These are phyloP conservation scores for Brachymystax lenok DNA, from an alignment of 2,797 vertebrate species.

Conservation along the genomic window DNA sequence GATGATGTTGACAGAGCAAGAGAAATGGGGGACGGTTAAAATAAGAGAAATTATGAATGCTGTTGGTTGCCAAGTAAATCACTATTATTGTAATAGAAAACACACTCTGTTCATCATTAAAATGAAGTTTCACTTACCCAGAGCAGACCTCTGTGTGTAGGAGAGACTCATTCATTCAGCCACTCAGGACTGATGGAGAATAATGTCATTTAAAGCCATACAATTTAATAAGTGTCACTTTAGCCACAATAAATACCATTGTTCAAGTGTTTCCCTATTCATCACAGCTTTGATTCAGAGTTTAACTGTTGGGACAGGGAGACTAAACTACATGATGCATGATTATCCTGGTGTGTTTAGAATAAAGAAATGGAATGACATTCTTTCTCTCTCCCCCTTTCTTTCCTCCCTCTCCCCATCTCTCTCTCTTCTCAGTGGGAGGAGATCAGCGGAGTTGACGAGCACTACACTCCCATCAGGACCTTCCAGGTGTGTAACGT, in stretches of 20 bases:
- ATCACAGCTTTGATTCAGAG: conserved; percentile 58
- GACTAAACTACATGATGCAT: conserved; percentile 68
- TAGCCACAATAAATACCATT: conserved; percentile 65
- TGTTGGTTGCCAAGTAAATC: conserved; percentile 15
- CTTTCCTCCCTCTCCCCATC: not conserved
- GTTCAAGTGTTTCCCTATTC: conserved; percentile 71
- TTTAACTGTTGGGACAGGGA: conserved; percentile 58
- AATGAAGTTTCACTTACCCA: conserved; percentile 48
- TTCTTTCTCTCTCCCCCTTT: conserved; percentile 51
- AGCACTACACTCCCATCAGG: conserved; percentile 96
- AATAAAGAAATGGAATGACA: conserved; percentile 71
- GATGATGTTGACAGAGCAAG: conserved; percentile 8
- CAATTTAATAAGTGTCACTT: conserved; percentile 65
- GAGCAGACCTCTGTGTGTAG: conserved; percentile 27
- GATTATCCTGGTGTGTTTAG: conserved; percentile 65
- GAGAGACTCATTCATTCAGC: conserved; percentile 43
- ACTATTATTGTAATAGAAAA: conserved; percentile 59
- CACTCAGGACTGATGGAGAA: conserved; percentile 40
- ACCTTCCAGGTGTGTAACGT: conserved; percentile 99
- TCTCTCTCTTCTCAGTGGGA: conserved; percentile 85
- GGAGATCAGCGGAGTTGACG: conserved; percentile 97
- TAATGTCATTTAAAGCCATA: conserved; percentile 49
- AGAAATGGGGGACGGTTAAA: conserved; percentile 14
- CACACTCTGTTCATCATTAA: conserved; percentile 63
- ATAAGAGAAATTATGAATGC: not conserved